Evolutionary conservation across 2,797 vertebrate genomes (phyloP).

Genomic region (Garrulus glandarius): DNA sequence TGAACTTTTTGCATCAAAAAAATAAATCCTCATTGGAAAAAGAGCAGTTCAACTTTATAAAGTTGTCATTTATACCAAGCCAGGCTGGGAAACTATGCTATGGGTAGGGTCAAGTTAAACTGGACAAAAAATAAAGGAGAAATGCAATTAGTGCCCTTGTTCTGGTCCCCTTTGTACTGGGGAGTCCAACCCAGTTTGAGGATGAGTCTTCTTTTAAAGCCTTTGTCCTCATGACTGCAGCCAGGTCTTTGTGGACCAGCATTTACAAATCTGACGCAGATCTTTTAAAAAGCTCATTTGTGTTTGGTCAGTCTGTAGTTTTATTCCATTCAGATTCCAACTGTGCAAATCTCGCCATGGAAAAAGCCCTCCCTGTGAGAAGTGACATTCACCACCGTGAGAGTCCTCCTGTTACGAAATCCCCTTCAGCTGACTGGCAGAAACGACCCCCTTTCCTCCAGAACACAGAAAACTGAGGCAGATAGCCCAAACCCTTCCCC

Average conservation of each 20-base stretch:
- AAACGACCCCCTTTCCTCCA: not conserved
- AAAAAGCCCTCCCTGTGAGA: constrained; percentile 3
- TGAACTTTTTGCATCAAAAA: not conserved
- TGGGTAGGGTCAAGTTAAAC: not conserved
- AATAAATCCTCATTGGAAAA: not conserved
- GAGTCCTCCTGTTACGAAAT: not conserved
- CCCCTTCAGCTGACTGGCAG: not conserved
- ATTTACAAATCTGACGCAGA: not conserved
- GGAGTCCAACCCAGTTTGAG: not conserved
- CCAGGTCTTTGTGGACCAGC: not conserved
- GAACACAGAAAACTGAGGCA: not conserved
- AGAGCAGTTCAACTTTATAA: not conserved
- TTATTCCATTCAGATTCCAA: constrained; percentile 14
- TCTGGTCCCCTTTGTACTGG: not conserved
- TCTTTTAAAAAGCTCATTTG: not conserved
- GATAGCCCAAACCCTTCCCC: not conserved
- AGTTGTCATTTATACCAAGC: not conserved
- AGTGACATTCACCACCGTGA: not conserved
- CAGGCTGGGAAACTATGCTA: not conserved
- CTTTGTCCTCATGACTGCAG: not conserved
- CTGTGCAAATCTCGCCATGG: not conserved
- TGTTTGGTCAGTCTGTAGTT: constrained; percentile 1
- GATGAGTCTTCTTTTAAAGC: not conserved
- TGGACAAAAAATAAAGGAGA: not conserved
- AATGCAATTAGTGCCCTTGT: not conserved